phyloP scores from a whole-genome alignment of 2,113 vertebrate genomes.

The Grammomys dolichurus region DNA sequence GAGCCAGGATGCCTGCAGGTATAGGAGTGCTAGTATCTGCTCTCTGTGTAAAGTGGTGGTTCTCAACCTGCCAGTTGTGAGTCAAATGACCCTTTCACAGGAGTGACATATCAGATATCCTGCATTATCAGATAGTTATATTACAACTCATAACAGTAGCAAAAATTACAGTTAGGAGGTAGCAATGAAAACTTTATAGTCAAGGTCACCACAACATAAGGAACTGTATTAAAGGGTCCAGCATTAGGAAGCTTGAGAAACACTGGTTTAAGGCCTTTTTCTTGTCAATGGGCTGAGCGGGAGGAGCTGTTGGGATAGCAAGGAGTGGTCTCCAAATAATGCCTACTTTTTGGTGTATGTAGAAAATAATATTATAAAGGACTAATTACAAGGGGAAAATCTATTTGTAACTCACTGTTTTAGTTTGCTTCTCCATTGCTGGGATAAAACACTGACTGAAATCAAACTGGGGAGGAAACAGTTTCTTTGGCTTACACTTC shows the following conservation, averaged over 20 bases:
- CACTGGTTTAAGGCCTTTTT: constrained; percentile 90
- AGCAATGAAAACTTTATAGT: background rate
- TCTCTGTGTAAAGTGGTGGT: constrained; percentile 90
- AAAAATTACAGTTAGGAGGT: background rate
- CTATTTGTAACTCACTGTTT: background rate
- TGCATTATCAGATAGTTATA: background rate
- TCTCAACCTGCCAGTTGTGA: background rate
- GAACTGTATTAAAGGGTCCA: background rate
- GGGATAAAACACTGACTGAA: background rate
- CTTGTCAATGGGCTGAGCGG: constrained; percentile 83
- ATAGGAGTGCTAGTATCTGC: constrained; percentile 95
- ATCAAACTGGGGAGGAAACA: background rate
- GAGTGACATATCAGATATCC: background rate
- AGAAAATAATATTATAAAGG: constrained; percentile 17
- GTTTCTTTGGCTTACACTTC: background rate
- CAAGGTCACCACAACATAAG: background rate
- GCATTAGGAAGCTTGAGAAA: background rate
- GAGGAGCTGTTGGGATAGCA: background rate
- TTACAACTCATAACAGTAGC: background rate
- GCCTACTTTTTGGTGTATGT: background rate
- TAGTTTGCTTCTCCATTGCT: background rate
- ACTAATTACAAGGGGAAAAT: constrained; percentile 7
- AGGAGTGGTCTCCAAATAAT: background rate
- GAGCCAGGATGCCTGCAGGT: constrained; percentile 91
- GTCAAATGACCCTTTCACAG: background rate